These are phyloP conservation scores for Toxostoma redivivum DNA, from an alignment of 2,113 vertebrate species.

Conservation along the genomic window DNA sequence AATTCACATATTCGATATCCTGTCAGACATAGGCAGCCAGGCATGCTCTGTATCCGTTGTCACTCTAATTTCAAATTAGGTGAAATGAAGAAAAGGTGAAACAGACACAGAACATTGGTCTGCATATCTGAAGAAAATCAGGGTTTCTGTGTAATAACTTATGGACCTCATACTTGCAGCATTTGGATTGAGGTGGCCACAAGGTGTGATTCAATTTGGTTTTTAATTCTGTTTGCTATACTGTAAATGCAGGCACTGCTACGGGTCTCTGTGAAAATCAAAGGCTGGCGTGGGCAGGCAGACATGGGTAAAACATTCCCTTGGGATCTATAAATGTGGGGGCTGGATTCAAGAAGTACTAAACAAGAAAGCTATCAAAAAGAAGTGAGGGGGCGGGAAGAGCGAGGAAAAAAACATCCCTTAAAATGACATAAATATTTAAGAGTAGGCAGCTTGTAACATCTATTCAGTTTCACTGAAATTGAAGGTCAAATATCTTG, in stretches of 20 bases:
- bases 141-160: constrained; percentile 8
- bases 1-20: background rate
- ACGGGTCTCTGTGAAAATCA: constrained; percentile 5
- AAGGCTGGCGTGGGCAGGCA: background rate
- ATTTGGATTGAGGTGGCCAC: constrained; percentile 1
- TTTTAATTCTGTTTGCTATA: constrained; percentile 5
- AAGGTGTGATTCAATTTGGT: constrained; percentile 52
- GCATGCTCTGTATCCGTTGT: constrained; percentile 4
- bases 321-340: background rate
- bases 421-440: background rate
- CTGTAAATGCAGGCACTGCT: constrained; percentile 30
- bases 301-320: background rate
- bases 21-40: background rate
- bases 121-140: background rate
- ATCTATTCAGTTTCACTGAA: background rate
- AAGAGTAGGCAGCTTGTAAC: background rate
- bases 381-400: accelerated
- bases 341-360: background rate
- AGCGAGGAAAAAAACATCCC: background rate
- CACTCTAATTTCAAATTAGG: constrained; percentile 17
- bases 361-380: background rate
- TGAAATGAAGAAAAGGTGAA: constrained; percentile 34
- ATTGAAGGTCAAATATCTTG: background rate
- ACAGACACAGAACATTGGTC: constrained; percentile 31
- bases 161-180: background rate